Conservation (phyloP, 2,113 vertebrate genomes). For the Phrynosoma blainvillii region DNA sequence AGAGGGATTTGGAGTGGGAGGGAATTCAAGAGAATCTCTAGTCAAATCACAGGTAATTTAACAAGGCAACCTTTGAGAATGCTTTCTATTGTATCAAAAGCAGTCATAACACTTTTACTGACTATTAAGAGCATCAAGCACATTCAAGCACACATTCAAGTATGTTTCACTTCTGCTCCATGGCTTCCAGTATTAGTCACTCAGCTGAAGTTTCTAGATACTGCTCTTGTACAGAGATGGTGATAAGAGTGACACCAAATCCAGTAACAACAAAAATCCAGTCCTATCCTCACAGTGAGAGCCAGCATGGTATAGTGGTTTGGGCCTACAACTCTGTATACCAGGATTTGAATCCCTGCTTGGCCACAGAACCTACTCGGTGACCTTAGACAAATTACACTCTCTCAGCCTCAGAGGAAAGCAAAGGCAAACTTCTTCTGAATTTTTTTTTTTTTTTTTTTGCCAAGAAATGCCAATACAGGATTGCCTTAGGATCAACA, state of each 20-base stretch:
- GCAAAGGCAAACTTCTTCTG: too few species aligned
- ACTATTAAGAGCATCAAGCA: background rate
- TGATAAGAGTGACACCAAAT: background rate
- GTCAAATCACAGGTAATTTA: background rate
- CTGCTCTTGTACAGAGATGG: background rate
- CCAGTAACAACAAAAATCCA: too few species aligned
- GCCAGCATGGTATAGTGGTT: too few species aligned
- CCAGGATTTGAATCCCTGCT: too few species aligned
- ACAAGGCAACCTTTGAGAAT: background rate
- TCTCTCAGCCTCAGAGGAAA: too few species aligned
- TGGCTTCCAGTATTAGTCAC: background rate
- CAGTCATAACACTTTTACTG: background rate
- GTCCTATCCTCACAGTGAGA: background rate
- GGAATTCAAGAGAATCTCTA: background rate
- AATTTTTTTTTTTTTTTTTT: too few species aligned
- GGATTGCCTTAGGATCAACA: too few species aligned
- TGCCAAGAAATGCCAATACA: too few species aligned
- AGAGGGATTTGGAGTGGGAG: background rate
- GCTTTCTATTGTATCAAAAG: background rate
- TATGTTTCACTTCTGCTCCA: background rate
- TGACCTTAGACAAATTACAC: too few species aligned
- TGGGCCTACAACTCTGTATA: too few species aligned
- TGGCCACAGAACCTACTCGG: too few species aligned
- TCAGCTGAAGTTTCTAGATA: background rate
- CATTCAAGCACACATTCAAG: background rate